A percentile compares a stretch with the other conserved stretches of the same genome.
Evolutionary conservation across 2,113 vertebrate genomes (phyloP).

Genomic region (Loxodonta africana): DNA sequence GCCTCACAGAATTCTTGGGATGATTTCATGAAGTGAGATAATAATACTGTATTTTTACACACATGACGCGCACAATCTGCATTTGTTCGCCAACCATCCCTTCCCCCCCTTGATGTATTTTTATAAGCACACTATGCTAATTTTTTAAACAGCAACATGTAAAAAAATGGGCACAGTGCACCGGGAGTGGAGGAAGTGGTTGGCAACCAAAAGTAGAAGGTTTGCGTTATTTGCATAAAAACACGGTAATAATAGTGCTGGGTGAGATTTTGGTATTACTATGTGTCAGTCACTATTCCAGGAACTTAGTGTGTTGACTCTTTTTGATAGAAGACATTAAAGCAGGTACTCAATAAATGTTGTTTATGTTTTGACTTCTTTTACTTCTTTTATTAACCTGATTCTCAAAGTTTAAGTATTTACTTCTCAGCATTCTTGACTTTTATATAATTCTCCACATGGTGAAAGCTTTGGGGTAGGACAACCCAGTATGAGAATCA

Average conservation of each 20-base stretch:
- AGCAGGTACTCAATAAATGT: background rate
- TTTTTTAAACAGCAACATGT: no score
- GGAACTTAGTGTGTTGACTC: background rate
- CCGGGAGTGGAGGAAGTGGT: no score
- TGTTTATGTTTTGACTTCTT: background rate
- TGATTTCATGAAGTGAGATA: background rate
- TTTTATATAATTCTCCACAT: background rate
- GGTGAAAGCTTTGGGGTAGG: background rate
- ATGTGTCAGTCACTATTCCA: background rate
- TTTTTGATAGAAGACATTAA: background rate
- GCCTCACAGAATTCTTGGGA: background rate
- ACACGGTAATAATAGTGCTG: background rate
- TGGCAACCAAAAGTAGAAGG: no score
- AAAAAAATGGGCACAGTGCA: no score
- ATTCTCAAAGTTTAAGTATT: background rate
- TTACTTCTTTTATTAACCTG: background rate
- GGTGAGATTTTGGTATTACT: background rate
- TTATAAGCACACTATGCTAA: no score
- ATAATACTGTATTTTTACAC: background rate
- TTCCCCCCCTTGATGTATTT: no score
- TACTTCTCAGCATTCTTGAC: background rate
- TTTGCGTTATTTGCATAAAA: no score
- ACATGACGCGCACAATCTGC: no score
- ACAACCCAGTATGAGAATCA: background rate
- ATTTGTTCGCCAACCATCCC: no score